Base-by-base conservation (phyloP, 2,888 invertebrate genomes). In the Oscheius sp. region DNA sequence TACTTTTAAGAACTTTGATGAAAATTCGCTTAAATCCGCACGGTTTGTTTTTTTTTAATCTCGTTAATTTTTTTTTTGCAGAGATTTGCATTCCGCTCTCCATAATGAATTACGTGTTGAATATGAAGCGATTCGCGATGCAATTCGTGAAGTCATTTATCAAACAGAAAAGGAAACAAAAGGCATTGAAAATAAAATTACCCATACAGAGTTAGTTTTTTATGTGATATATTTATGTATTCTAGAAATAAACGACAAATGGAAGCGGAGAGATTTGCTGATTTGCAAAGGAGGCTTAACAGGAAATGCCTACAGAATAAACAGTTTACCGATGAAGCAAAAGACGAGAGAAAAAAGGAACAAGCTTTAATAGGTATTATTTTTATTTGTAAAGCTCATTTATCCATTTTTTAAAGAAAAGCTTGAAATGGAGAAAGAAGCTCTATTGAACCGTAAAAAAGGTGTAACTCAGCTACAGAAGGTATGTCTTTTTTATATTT, bases 251-350 rank as follows among this genome's bases (percentile, higher is more conserved):
- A 17, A 27, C n/a, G 17, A 15, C 29, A 45, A 25, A 42, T 61
- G 15, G 61, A 61, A 29, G 25, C 17, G 4, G 61, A 61, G 31
- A 61, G 27, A 45, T 15, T 42, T 39, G 61, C 61, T 23, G 61
- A 61, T 3, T n/a, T 42, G 4, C 25, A 42, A n/a, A 15, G 17
- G 17, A 42, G 42, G n/a, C 2, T 42, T 15, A 5, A 29, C 15
- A 42, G 29, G 29, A 61, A 61, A n/a, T 15, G n/a, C 1, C 31
- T 61, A 1, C 2, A 27, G 12, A n/a, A 17, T 10, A 27, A 61
- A 31, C 45, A 42, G 29, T 61, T 42, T 31, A 25, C 61, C 3
- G 61, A 61, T n/a, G 61, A 61, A 27, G 23, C 61, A 27, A 61
- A 61, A 42, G 8, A n/a, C 8, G 61, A 61, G 1, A 3, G 61